A percentile compares a stretch with the other conserved stretches of the same genome.
These are phyloP conservation scores for Nothobranchius kuhntae DNA, from an alignment of 2,113 vertebrate genomes.

Conservation along the genomic window DNA sequence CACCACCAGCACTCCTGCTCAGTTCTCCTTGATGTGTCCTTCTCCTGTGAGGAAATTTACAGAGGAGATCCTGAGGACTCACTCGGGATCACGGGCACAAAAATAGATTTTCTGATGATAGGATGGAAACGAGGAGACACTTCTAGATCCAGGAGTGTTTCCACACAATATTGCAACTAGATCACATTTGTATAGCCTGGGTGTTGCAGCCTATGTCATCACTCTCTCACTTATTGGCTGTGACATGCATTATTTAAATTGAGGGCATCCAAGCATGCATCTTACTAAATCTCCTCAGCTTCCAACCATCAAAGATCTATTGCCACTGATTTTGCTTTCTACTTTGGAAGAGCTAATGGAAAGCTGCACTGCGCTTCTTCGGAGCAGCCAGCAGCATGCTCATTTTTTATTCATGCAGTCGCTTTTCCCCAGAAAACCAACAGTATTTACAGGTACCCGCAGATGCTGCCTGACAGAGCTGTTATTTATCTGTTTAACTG, in stretches of 20 bases:
- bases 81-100: constrained; percentile 5
- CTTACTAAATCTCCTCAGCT: constrained; percentile 16
- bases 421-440: constrained; percentile 9
- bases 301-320: constrained; percentile 19
- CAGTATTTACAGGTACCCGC: constrained; percentile 1
- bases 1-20: constrained; percentile 18
- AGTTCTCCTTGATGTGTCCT: constrained; percentile 49
- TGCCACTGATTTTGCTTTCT: constrained; percentile 12
- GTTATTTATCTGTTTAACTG: constrained; percentile 38
- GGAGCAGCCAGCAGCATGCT: constrained; percentile 34
- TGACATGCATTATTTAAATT: constrained; percentile 6
- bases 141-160: background rate
- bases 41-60: constrained; percentile 19
- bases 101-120: background rate
- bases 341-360: constrained; percentile 13
- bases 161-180: background rate
- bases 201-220: constrained; percentile 10
- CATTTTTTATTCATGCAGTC: constrained; percentile 30
- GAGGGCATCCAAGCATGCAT: constrained; percentile 2
- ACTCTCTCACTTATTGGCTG: constrained; percentile 7
- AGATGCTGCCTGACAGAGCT: constrained; percentile 3
- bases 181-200: constrained; percentile 5
- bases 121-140: background rate
- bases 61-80: background rate
- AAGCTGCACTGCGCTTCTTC: constrained; percentile 27